phyloP scores from a whole-genome alignment of 2,888 invertebrate species.

The Drosophila yooni region DNA sequence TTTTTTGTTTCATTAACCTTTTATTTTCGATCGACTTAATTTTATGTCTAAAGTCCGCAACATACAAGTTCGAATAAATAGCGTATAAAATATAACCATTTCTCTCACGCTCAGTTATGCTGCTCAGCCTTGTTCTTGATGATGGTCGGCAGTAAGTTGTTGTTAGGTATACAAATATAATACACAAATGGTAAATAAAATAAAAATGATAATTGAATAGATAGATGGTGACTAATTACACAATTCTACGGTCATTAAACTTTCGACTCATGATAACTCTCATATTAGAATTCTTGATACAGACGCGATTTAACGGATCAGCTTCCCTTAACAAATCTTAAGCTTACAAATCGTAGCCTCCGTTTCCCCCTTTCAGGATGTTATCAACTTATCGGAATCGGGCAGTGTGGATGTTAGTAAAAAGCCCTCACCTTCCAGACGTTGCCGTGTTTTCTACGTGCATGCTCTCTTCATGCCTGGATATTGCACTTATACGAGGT shows the following conservation, averaged over 20 bases:
- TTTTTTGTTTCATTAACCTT: not conserved
- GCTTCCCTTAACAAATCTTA: not conserved
- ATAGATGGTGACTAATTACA: not conserved
- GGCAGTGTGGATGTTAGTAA: not conserved
- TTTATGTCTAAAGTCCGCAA: not conserved
- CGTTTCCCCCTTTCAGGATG: not conserved
- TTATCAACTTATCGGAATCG: not conserved
- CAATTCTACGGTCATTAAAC: not conserved
- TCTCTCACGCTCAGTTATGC: constrained; percentile 17
- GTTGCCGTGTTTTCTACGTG: too few species aligned
- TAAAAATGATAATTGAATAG: not conserved
- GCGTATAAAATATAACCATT: constrained; percentile 41
- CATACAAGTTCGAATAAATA: constrained; percentile 49
- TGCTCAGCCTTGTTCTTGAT: constrained; percentile 50
- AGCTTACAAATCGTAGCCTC: not conserved
- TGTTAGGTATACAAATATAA: constrained; percentile 7
- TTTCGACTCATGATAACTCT: not conserved
- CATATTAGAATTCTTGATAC: not conserved
- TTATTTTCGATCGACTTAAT: not conserved
- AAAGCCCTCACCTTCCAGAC: not conserved
- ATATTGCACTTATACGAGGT: not conserved
- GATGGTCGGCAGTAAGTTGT: constrained; percentile 40
- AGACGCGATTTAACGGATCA: not conserved
- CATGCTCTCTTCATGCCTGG: too few species aligned
- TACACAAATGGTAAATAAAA: not conserved